These are phyloP conservation scores for Tyria jacobaeae DNA, from an alignment of 2,888 invertebrate species.

Conservation along the genomic window DNA sequence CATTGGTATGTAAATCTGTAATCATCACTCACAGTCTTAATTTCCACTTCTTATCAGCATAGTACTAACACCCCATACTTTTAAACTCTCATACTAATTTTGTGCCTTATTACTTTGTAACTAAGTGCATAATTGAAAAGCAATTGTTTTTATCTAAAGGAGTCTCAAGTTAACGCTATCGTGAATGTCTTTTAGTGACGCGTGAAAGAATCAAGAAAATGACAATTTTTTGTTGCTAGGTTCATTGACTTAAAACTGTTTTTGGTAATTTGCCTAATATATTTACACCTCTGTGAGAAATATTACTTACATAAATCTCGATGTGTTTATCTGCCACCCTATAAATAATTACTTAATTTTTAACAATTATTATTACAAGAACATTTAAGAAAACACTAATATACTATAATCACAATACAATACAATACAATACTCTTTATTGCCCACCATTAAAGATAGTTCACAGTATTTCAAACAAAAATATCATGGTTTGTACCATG, in stretches of 20 bases:
- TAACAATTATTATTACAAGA: too few species aligned
- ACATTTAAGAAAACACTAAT: too few species aligned
- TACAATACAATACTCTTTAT: too few species aligned
- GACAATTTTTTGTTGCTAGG: constrained; percentile 39
- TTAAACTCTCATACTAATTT: constrained; percentile 17
- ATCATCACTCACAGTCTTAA: constrained; percentile 74
- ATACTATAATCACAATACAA: too few species aligned
- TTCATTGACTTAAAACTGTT: constrained; percentile 4
- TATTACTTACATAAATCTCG: not conserved
- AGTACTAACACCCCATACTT: constrained; percentile 55
- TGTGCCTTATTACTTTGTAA: constrained; percentile 1
- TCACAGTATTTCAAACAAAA: too few species aligned
- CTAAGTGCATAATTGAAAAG: constrained; percentile 29
- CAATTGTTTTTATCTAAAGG: constrained; percentile 37
- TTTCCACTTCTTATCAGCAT: constrained; percentile 68
- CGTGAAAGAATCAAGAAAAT: constrained; percentile 56
- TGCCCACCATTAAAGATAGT: too few species aligned
- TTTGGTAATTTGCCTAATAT: constrained; percentile 23
- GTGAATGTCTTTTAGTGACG: constrained; percentile 53
- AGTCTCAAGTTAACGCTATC: constrained; percentile 52
- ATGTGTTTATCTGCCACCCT: too few species aligned
- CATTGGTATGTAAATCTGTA: constrained; percentile 67
- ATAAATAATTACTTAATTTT: too few species aligned
- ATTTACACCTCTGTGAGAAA: constrained; percentile 17
- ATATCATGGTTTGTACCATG: too few species aligned